A percentile compares a stretch with the other conserved stretches of the same genome.
phyloP scores from a whole-genome alignment of 1,140 invertebrate genomes.

The Leptopilina boulardi region DNA sequence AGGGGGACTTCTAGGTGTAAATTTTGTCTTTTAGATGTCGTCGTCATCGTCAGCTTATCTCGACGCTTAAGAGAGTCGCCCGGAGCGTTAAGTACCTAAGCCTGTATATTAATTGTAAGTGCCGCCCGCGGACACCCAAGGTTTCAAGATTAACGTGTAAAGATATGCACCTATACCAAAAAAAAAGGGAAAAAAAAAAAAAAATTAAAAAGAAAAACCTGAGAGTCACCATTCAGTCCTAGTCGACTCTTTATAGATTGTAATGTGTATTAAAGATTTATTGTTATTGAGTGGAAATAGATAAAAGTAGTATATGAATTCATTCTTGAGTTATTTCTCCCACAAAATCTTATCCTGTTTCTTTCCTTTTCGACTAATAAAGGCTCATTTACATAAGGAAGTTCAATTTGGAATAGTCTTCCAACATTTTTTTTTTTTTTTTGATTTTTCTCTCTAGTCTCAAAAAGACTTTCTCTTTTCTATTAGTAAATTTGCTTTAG shows the following conservation, averaged over 20 bases:
- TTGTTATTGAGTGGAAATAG: slow-evolving; percentile 64
- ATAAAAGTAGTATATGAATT: slow-evolving; percentile 41
- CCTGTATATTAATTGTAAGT: slow-evolving; percentile 46
- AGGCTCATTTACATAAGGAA: not conserved
- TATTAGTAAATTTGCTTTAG: not conserved
- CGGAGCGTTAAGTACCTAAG: slow-evolving; percentile 41
- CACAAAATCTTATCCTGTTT: slow-evolving; percentile 1
- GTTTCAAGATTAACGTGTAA: slow-evolving; percentile 35
- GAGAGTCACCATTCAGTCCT: slow-evolving; percentile 56
- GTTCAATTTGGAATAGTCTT: not conserved
- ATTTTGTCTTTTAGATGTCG: slow-evolving; percentile 40
- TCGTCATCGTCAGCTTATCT: slow-evolving; percentile 45
- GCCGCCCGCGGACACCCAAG: slow-evolving; percentile 31
- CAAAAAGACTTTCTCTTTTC: not conserved
- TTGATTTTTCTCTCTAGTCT: no score
- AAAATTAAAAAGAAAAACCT: slow-evolving; percentile 28
- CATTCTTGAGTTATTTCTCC: not conserved
- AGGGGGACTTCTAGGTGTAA: slow-evolving; percentile 45
- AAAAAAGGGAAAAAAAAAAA: slow-evolving; percentile 40
- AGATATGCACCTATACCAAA: slow-evolving; percentile 55
- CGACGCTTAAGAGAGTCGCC: slow-evolving; percentile 38
- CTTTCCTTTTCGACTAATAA: not conserved
- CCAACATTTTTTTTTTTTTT: not conserved
- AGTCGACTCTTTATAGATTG: slow-evolving; percentile 54
- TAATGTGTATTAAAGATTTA: slow-evolving; percentile 61